Base-by-base conservation (phyloP, 1,140 invertebrate genomes). In the Drosophila fuyamai region DNA sequence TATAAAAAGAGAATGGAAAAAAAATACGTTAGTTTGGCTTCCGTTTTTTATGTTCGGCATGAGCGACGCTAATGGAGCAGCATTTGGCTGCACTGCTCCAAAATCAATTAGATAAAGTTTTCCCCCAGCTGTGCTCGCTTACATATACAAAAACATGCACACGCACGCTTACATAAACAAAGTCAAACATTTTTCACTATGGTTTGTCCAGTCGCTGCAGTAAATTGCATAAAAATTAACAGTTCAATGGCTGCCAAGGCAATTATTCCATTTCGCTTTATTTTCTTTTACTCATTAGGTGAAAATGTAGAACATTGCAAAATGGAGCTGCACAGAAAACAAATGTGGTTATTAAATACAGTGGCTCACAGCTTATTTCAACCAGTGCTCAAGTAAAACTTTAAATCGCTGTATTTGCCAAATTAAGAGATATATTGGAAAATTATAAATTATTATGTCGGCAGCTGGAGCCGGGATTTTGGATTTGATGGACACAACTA, bases 91-190 rank as follows among this genome's bases (percentile, higher is more conserved):
- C 76, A 71, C 43, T 68, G 60, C 76, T 89, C 72, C 67, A 40
- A 83, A 88, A 88, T 88, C 83, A 88, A 89, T 88, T 88, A 88
- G 83, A 86, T 61, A 76, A 86, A 83, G 56, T 88, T 88, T 88
- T 77, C 53, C 43, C 70, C 36, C 77, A 81, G 70, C 76, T 76
- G 65, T 54, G 57, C 38, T 43, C 46, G n/a, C n/a, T 51, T 44
- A 41, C 1, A 32, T 32, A 59, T 38, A n/a, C 0, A 46, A 50
- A 43, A 40, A 18, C 23, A 79, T 8, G 32, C 27, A 48, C n/a
- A 41, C 36, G 36, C 13, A 46, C 35, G 29, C 29, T 36, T 23
- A 16, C 29, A 7, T 10, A 58, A 40, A 44, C 16, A 61, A 53
- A 65, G 47, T 43, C 43, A 48, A 62, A 43, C 27, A 82, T 81